Evolutionary conservation across 1,140 invertebrate genomes (phyloP).

Genomic region (Neotoxoptera formosana): DNA sequence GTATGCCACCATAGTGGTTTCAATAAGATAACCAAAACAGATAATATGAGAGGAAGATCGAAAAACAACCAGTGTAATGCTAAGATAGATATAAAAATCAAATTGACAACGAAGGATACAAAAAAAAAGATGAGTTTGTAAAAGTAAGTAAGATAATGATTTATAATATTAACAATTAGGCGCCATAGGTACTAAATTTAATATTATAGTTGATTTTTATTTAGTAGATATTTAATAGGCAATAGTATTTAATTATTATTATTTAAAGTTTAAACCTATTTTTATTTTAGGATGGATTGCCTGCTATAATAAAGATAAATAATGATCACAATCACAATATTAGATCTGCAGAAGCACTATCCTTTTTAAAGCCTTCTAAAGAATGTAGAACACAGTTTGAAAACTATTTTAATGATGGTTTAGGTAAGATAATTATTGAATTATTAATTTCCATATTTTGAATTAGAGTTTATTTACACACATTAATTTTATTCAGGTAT

Average conservation of each 20-base stretch:
- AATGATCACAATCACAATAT: background rate
- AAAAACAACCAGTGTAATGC: background rate
- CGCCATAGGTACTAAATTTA: background rate
- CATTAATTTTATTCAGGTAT: background rate
- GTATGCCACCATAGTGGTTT: background rate
- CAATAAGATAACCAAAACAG: background rate
- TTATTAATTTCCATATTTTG: background rate
- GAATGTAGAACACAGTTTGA: background rate
- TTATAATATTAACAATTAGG: background rate
- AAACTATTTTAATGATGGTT: background rate
- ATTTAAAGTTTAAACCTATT: background rate
- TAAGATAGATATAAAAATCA: background rate
- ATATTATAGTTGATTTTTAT: background rate
- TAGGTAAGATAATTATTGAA: conserved; percentile 10
- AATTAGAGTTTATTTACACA: background rate
- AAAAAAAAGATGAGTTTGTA: conserved; percentile 19
- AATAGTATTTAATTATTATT: background rate
- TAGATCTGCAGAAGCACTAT: background rate
- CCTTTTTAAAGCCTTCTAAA: background rate
- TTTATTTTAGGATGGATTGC: background rate
- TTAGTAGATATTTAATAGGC: background rate
- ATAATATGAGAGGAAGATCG: background rate
- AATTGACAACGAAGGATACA: background rate
- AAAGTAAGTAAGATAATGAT: background rate
- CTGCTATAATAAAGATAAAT: background rate